Conservation (phyloP, 2,888 invertebrate species). For the Omphaloscelis lunosa region DNA sequence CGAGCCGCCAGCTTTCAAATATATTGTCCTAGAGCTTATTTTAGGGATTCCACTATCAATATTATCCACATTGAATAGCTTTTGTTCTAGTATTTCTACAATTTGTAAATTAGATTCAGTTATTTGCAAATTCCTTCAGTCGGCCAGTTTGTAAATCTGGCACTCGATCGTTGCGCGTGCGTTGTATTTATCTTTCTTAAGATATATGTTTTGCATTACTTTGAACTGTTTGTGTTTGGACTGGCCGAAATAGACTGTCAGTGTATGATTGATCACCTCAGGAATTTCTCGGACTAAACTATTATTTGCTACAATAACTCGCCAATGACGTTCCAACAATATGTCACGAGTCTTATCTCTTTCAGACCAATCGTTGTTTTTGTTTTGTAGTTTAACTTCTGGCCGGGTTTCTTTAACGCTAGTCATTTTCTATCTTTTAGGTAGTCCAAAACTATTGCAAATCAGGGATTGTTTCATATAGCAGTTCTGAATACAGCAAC, state of each 20-base stretch:
- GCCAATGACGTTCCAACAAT: slow-evolving; percentile 4
- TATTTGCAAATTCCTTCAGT: slow-evolving; percentile 28
- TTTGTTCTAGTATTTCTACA: slow-evolving; percentile 34
- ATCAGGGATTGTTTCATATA: background rate
- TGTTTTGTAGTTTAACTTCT: no score
- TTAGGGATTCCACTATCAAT: slow-evolving; percentile 38
- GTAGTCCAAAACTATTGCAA: background rate
- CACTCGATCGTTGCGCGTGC: slow-evolving; percentile 40
- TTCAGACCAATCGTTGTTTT: background rate
- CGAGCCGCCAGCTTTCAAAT: slow-evolving; percentile 46
- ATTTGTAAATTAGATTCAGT: slow-evolving; percentile 17
- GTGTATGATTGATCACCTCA: slow-evolving; percentile 50
- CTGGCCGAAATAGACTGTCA: slow-evolving; percentile 54
- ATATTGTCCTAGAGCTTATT: slow-evolving; percentile 42
- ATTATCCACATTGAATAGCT: background rate
- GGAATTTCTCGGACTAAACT: slow-evolving; percentile 15
- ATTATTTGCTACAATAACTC: slow-evolving; percentile 31
- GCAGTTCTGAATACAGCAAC: background rate
- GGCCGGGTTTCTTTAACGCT: background rate
- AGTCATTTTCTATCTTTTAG: background rate
- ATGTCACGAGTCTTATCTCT: slow-evolving; percentile 26
- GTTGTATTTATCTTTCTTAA: slow-evolving; percentile 51
- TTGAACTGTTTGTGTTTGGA: slow-evolving; percentile 45
- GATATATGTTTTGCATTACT: slow-evolving; percentile 53
- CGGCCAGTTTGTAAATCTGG: slow-evolving; percentile 37